These are phyloP conservation scores for Phortica variegata DNA, from an alignment of 1,140 invertebrate genomes.

Conservation along the genomic window DNA sequence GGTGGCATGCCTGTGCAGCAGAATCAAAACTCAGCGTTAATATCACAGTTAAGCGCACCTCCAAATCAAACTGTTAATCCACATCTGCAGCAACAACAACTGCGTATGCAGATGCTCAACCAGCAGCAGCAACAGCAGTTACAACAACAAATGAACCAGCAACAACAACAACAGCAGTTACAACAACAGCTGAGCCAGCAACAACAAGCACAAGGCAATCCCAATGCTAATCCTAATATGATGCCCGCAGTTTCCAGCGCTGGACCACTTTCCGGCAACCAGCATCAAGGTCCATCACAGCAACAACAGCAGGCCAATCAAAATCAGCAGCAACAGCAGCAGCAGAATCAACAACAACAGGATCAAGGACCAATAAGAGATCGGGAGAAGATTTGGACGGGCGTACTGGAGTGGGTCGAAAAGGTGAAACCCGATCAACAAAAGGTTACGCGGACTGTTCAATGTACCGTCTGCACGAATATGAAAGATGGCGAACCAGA, in stretches of 20 bases:
- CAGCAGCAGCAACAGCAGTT: constrained; percentile 57
- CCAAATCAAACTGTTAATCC: constrained; percentile 60
- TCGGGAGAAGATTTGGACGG: constrained; percentile 73
- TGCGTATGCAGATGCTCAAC: constrained; percentile 42
- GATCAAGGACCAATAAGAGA: constrained; percentile 26
- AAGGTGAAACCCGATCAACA: constrained; percentile 73
- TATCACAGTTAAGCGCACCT: constrained; percentile 70
- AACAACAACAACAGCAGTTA: constrained; percentile 57
- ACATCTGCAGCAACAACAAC: constrained; percentile 57
- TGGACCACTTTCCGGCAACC: constrained; percentile 6
- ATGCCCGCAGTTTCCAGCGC: constrained; percentile 30
- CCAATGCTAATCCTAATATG: constrained; percentile 36
- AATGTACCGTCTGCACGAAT: constrained; percentile 78
- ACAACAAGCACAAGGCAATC: constrained; percentile 56
- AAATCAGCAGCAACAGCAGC: constrained; percentile 27
- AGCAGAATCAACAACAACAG: constrained; percentile 26
- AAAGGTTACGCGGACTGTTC: constrained; percentile 79
- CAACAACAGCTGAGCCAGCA: constrained; percentile 53
- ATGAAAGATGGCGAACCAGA: constrained; percentile 82
- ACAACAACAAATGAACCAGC: constrained; percentile 58
- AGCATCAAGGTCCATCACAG: constrained; percentile 50
- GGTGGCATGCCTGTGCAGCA: constrained; percentile 37
- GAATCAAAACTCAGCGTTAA: constrained; percentile 62
- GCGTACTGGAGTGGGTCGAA: constrained; percentile 88
- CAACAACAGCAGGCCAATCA: constrained; percentile 31